These are phyloP conservation scores for Alentia gelatinosa DNA, from an alignment of 2,888 invertebrate species.

Conservation along the genomic window DNA sequence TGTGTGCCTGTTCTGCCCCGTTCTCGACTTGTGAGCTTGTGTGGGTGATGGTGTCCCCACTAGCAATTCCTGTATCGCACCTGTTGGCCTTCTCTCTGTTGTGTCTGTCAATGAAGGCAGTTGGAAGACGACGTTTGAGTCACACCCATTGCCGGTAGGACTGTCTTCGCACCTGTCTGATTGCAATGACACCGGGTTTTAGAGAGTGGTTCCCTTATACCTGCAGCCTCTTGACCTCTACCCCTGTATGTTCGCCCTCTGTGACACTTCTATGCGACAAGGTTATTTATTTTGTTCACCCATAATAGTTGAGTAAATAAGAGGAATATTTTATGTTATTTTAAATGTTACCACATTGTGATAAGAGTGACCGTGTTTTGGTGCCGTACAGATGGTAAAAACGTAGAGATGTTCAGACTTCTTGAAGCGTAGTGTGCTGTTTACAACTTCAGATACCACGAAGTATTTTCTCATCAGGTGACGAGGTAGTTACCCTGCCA, in stretches of 20 bases:
- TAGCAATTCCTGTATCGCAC: neutral
- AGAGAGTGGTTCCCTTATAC: neutral
- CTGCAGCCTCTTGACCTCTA: neutral
- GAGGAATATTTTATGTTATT: neutral
- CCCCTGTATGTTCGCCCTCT: neutral
- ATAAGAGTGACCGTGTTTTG: slow-evolving; percentile 16
- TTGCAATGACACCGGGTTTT: neutral
- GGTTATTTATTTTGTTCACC: neutral
- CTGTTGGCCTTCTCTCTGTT: neutral
- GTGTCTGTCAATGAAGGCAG: neutral
- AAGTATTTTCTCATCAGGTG: slow-evolving; percentile 43
- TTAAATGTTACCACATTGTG: slow-evolving; percentile 29
- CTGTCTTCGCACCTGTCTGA: neutral
- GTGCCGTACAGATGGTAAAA: neutral
- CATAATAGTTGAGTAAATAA: neutral
- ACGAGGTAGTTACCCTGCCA: neutral
- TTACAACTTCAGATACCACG: slow-evolving; percentile 17
- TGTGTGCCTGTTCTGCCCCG: slow-evolving; percentile 1
- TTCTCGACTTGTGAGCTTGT: neutral
- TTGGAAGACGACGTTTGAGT: neutral
- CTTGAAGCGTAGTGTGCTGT: slow-evolving; percentile 11
- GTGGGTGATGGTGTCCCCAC: neutral
- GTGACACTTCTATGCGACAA: neutral
- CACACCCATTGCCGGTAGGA: neutral
- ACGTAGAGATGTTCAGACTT: neutral